Evolutionary conservation across 2,113 vertebrate genomes (phyloP), one percentile per base, ranked within the genome.

Genomic region (Bufo gargarizans): DNA sequence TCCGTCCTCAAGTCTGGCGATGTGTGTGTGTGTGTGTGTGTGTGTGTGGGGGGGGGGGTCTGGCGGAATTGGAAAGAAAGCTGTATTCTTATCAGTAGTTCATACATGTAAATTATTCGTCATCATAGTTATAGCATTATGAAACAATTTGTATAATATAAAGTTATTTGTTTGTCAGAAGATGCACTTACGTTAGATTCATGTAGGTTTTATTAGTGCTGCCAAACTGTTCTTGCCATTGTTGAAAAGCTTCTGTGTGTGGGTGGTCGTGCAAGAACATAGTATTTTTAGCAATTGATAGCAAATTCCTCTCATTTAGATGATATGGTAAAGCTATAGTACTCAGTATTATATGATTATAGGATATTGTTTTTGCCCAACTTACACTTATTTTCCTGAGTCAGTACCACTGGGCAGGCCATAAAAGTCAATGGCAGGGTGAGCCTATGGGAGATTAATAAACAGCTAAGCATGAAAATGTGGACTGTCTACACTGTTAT

Each of bases 241-340:
- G 87, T 84, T 84, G n/a, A 67, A 63, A 78, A 84, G 72, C 83
- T 77, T 77, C 33, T 76, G 71, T 67, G 71, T 89, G 87, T 84
- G 67, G 65, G 87, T 77, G 87, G 45, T n/a, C 67, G 87, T 76
- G 58, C 71, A 50, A 88, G 78, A 72, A 72, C 67, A 82, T n/a
- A 53, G 59, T 69, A 67, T 69, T 84, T 83, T 49, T 71, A 72
- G 45, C 69, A n/a, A 56, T n/a, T n/a, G 16, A 88, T 55, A 88
- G 47, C 67, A 50, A 6, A 22, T 55, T 55, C 20, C n/a, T 78
- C 56, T 55, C 17, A 78, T 55, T 78, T 78, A 22, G 11, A 76
- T 76, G 72, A 76, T 76, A 4, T 20, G 72, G 47, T 76, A 50
- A 74, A 49, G 72, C 50, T 20, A 76, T 76, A 20, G 47, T 49